Percentiles rank a stretch among this genome's conserved stretches.
Conservation (phyloP, 2,888 invertebrate genomes). For the Tuberolachnus salignus region DNA sequence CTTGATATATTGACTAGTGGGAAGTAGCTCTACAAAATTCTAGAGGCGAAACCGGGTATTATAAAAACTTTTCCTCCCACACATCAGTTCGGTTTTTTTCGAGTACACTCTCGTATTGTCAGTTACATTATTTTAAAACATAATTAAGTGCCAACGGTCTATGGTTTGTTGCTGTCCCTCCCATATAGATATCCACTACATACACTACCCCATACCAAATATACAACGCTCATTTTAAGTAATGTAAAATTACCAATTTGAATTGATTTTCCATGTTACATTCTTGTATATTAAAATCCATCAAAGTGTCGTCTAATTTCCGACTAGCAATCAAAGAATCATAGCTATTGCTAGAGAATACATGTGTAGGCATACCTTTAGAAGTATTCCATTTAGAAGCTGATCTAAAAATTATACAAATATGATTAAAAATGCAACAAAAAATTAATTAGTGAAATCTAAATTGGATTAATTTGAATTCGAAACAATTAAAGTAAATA, state of each 20-base stretch:
- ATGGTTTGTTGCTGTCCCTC: too few species aligned
- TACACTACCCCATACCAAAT: too few species aligned
- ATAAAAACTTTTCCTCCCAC: too few species aligned
- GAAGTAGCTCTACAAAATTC: too few species aligned
- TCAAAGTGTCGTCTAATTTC: conserved; percentile 37
- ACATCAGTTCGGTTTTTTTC: too few species aligned
- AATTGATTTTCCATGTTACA: conserved; percentile 54
- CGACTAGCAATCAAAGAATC: conserved; percentile 47
- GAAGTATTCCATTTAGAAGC: conserved; percentile 42
- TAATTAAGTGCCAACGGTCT: too few species aligned
- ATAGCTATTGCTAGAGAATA: conserved; percentile 33
- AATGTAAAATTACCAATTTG: conserved; percentile 29
- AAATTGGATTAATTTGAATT: neutral
- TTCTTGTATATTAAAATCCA: conserved; percentile 48
- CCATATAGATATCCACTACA: neutral
- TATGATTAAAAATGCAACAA: neutral
- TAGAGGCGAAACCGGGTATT: too few species aligned
- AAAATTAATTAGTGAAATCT: neutral
- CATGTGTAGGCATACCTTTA: conserved; percentile 33
- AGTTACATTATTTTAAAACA: too few species aligned
- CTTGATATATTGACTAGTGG: too few species aligned
- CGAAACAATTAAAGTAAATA: neutral
- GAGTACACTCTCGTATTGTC: too few species aligned
- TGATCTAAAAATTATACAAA: conserved; percentile 25
- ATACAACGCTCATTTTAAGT: too few species aligned